Evolutionary conservation across 2,797 vertebrate species (phyloP), one percentile per base, ranked within the genome.

Genomic region (Pachyuromys duprasi): DNA sequence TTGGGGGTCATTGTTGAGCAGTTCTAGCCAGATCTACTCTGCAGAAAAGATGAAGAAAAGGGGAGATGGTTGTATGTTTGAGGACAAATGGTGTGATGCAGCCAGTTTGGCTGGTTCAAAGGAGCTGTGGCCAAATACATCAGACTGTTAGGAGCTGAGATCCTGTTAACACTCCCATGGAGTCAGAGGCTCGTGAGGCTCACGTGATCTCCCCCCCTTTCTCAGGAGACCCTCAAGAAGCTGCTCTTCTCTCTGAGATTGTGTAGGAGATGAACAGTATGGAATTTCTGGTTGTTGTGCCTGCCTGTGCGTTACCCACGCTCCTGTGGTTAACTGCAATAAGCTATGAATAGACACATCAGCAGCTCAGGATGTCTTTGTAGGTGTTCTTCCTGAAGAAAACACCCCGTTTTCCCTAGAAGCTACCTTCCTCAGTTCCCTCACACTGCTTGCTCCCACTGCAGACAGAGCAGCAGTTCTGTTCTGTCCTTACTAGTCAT

Each of bases 1-100:
- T 53, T 18, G 13, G 31, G 1, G 1, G 11, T 20, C 45, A 14
- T 8, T 31, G 24, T 28, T 57, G 22, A 18, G n/a, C 9, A n/a
- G 67, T 31, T 49, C 20, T 70, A 24, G 4, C 31, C 28, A 7
- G 3, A 36, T 26, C 42, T 69, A 8, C 42, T 72, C 45, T 45
- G 45, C 2, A 57, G 26, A 45, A 70, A n/a, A 9, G 4, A 55
- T 4, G 0, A 9, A 1, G 5, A 36, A 8, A 33, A 8, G 14
- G 8, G 11, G 8, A 53, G 33, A 18, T 6, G 0, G 2, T 2
- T 0, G 17, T 39, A 0, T 0, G 0, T 2, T 28, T 24, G 33
- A n/a, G 24, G 0, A 8, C 2, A 28, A 31, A 20, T 60, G 12
- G n/a, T 11, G 15, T 8, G 14, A 2, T 33, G 22, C 31, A 36